Base-by-base conservation (phyloP, 2,113 vertebrate species). In the Reinhardtius hippoglossoides region DNA sequence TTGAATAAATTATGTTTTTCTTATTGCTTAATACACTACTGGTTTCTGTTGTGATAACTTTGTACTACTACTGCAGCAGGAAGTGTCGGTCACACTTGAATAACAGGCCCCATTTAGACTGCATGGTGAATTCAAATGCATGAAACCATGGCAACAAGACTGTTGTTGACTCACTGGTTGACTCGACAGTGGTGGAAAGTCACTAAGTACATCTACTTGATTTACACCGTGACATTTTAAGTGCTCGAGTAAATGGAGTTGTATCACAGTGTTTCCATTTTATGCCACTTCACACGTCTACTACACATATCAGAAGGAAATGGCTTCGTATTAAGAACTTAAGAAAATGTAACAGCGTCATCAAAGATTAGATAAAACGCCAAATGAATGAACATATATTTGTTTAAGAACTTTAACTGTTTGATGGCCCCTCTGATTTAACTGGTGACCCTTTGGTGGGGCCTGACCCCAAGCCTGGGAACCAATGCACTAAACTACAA, bases 81-180 rank as follows among this genome's bases (percentile, higher is more conserved):
- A 65, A 54, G 23, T 70, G 60, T 67, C 5, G 61, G 24, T 66
- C 66, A 60, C 2, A n/a, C n/a, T 40, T 46, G 58, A 67, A 50
- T 21, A 55, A n/a, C 40, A 55, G 5, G 5, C 5, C 2, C 20
- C 21, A 71, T 67, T 61, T 15, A 65, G 27, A 23, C 48, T 16
- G 21, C 24, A 23, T 1, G 31, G 35, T 50, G 37, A 42, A 42
- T 42, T 42, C 3, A 42, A 42, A 42, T 42, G 40, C 9, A 10
- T 42, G 40, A 2, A 42, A 64, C 69, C 24, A 21, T 60, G 60
- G 26, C 54, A 46, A 40, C 75, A 27, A 9, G 3, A 37, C n/a
- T 48, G 0, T 48, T 18, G 44, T 44, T 10, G 4, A 65, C n/a
- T 48, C 44, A 9, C 2, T 40, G 60, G 20, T 24, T 21, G 15